phyloP scores from a whole-genome alignment of 2,113 vertebrate genomes.

The Datnioides undecimradiatus region DNA sequence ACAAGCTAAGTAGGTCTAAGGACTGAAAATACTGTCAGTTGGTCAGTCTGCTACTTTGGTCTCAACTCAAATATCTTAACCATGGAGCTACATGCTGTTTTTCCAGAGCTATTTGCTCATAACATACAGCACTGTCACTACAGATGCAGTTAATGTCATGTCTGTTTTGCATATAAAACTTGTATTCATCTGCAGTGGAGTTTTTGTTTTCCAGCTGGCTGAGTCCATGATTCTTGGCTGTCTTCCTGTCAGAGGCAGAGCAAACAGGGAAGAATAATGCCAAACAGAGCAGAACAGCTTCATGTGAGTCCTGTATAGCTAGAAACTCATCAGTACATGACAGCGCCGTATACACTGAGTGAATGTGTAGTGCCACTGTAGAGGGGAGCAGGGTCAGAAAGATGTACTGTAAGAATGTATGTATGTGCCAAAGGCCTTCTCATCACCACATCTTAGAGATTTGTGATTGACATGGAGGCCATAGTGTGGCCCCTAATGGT shows the following conservation, averaged over 20 bases:
- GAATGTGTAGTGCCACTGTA: slow-evolving; percentile 2
- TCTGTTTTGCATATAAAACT: slow-evolving; percentile 5
- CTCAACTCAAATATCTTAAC: not conserved
- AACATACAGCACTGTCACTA: not conserved
- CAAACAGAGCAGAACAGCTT: slow-evolving; percentile 49
- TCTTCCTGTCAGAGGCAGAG: slow-evolving; percentile 46
- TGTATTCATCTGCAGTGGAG: not conserved
- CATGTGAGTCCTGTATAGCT: slow-evolving; percentile 46
- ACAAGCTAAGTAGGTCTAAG: not conserved
- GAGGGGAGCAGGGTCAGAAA: slow-evolving; percentile 8
- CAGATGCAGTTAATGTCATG: not conserved
- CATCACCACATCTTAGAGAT: slow-evolving; percentile 31
- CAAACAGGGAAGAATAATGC: slow-evolving; percentile 45
- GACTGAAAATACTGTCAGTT: not conserved
- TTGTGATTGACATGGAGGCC: slow-evolving; percentile 62
- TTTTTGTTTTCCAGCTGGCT: slow-evolving; percentile 31
- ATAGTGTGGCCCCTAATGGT: slow-evolving; percentile 36
- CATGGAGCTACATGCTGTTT: not conserved
- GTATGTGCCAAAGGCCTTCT: slow-evolving; percentile 47
- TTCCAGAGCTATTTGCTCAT: not conserved
- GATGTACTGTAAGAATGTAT: slow-evolving; percentile 6
- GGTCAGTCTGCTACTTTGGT: not conserved
- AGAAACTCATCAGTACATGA: slow-evolving; percentile 49
- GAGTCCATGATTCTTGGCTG: slow-evolving; percentile 46
- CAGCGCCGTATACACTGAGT: slow-evolving; percentile 35